Conservation (phyloP, 1,140 invertebrate genomes). For the Dolichoris vasculosae region DNA sequence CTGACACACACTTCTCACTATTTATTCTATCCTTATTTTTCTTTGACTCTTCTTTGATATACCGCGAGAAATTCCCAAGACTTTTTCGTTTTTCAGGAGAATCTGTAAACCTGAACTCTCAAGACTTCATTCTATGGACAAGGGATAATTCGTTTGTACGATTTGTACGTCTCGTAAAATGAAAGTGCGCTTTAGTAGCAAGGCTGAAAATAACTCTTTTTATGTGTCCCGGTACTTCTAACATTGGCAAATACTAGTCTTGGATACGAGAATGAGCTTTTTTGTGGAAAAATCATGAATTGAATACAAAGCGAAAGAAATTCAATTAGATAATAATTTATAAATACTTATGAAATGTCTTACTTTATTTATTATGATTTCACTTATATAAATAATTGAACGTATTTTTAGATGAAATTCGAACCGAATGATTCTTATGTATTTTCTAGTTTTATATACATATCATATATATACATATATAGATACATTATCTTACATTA, state of each 20-base stretch:
- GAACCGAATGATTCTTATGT: no score
- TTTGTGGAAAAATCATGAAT: background rate
- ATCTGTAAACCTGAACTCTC: background rate
- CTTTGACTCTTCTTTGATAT: background rate
- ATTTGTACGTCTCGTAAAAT: constrained; percentile 37
- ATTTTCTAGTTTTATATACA: no score
- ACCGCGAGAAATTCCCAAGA: background rate
- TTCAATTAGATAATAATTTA: background rate
- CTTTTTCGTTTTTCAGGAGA: constrained; percentile 8
- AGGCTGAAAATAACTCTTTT: background rate
- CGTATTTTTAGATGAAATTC: no score
- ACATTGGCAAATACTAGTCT: background rate
- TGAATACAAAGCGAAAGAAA: background rate
- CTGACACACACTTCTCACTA: no score
- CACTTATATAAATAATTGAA: no score
- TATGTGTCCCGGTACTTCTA: background rate
- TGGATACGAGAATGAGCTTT: background rate
- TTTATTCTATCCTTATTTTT: background rate
- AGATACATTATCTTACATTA: no score
- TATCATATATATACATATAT: no score
- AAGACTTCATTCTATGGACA: constrained; percentile 4
- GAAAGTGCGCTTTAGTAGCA: background rate
- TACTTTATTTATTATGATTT: background rate
- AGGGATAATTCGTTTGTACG: constrained; percentile 32
- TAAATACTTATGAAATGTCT: background rate